phyloP scores from a whole-genome alignment of 2,888 invertebrate species.

The Polymixis flavicincta region DNA sequence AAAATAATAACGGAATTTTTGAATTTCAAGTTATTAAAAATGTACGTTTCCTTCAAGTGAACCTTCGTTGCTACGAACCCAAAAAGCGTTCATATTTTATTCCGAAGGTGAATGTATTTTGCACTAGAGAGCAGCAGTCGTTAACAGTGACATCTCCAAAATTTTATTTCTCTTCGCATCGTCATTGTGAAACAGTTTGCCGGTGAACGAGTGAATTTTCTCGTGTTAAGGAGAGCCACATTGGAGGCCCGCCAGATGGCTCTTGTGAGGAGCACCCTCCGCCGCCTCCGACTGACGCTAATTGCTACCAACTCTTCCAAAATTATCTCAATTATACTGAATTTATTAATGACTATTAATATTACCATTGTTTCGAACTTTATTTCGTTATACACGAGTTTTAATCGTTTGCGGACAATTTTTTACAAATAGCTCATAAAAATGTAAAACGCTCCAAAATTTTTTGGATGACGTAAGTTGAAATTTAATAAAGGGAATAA shows the following conservation, averaged over 20 bases:
- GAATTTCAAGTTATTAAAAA: not conserved
- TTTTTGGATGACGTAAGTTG: slow-evolving; percentile 20
- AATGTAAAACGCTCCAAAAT: slow-evolving; percentile 18
- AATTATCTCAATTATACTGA: slow-evolving; percentile 82
- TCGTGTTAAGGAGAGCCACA: slow-evolving; percentile 82
- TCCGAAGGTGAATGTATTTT: slow-evolving; percentile 25
- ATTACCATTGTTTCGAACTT: slow-evolving; percentile 54
- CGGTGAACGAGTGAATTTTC: slow-evolving; percentile 75
- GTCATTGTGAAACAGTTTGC: slow-evolving; percentile 73
- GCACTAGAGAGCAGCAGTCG: slow-evolving; percentile 41
- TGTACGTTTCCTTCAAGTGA: not conserved
- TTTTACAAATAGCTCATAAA: slow-evolving; percentile 19
- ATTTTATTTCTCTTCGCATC: slow-evolving; percentile 62
- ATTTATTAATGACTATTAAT: slow-evolving; percentile 77
- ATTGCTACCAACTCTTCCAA: slow-evolving; percentile 88
- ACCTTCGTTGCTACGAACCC: not conserved
- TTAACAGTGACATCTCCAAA: slow-evolving; percentile 63
- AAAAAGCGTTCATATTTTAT: slow-evolving; percentile 33
- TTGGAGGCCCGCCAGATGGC: slow-evolving; percentile 88
- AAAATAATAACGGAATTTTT: slow-evolving; percentile 17
- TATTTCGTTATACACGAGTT: slow-evolving; percentile 43
- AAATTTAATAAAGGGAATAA: slow-evolving; percentile 47
- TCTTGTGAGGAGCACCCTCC: slow-evolving; percentile 83
- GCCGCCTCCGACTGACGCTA: slow-evolving; percentile 82
- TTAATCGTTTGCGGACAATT: not conserved